Conservation (phyloP, 2,888 invertebrate genomes). For the Fabriciana adippe region DNA sequence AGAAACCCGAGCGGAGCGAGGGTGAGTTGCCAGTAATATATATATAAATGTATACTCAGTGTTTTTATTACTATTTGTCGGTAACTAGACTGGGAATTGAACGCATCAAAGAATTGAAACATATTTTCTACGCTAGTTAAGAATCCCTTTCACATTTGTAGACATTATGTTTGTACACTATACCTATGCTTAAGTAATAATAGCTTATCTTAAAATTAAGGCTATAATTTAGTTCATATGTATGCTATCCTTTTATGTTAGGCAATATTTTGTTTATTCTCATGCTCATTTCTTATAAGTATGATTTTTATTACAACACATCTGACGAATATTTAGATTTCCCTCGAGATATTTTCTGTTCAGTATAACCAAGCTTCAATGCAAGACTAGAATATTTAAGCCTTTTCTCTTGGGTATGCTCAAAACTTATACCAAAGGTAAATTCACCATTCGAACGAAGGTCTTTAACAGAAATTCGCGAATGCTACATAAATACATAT, state of each 20-base stretch:
- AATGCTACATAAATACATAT: not conserved
- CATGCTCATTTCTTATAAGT: not conserved
- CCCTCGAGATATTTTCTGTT: slow-evolving; percentile 27
- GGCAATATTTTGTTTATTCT: not conserved
- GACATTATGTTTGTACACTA: too few relatives aligned
- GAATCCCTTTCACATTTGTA: too few relatives aligned
- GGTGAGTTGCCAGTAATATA: too few relatives aligned
- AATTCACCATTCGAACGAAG: not conserved
- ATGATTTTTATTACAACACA: slow-evolving; percentile 15
- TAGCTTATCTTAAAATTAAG: too few relatives aligned
- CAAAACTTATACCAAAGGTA: slow-evolving; percentile 16
- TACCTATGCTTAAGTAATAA: too few relatives aligned
- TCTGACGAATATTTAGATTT: slow-evolving; percentile 33
- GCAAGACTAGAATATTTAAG: slow-evolving; percentile 25
- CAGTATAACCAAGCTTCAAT: slow-evolving; percentile 23
- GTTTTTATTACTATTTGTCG: too few relatives aligned
- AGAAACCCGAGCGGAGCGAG: too few relatives aligned
- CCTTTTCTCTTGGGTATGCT: slow-evolving; percentile 14
- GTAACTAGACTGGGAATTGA: not conserved
- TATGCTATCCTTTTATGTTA: too few relatives aligned
- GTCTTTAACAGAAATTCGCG: slow-evolving; percentile 9
- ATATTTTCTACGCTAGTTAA: too few relatives aligned
- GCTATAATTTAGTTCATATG: too few relatives aligned
- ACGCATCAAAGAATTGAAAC: too few relatives aligned
- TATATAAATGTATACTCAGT: too few relatives aligned